Evolutionary conservation across 2,888 invertebrate genomes (phyloP).

Genomic region (Cosmopolites sordidus): DNA sequence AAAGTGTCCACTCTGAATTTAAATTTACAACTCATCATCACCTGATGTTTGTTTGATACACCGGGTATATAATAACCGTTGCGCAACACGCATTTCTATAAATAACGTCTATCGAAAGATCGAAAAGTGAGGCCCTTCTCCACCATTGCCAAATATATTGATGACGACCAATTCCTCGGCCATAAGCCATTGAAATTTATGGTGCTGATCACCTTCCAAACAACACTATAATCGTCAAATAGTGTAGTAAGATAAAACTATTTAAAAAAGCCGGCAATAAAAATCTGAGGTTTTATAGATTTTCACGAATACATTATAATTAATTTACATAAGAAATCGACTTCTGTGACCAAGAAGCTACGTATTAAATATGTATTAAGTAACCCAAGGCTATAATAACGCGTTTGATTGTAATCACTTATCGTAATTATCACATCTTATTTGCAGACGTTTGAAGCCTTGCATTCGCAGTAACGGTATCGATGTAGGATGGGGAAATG

Average conservation of each 20-base stretch:
- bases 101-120: no score
- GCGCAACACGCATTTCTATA: no score
- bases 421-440: constrained; percentile 20
- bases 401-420: constrained; percentile 20
- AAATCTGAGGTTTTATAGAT: constrained; percentile 17
- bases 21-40: no score
- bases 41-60: no score
- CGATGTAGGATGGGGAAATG: not conserved
- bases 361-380: constrained; percentile 19
- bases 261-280: constrained; percentile 16
- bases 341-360: constrained; percentile 11
- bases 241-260: constrained; percentile 9
- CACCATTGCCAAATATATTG: constrained; percentile 16
- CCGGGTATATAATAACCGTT: no score
- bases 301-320: constrained; percentile 20
- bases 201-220: constrained; percentile 13
- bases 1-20: no score
- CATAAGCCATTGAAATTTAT: constrained; percentile 16
- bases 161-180: constrained; percentile 10
- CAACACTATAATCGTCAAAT: constrained; percentile 11
- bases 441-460: constrained; percentile 8
- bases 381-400: constrained; percentile 17
- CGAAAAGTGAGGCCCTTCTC: no score
- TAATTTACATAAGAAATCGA: constrained; percentile 16
- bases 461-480: not conserved